A percentile compares a stretch with the other conserved stretches of the same genome.
These are phyloP conservation scores for Neodon shergylaensis DNA, from an alignment of 2,113 vertebrate genomes.

Conservation along the genomic window DNA sequence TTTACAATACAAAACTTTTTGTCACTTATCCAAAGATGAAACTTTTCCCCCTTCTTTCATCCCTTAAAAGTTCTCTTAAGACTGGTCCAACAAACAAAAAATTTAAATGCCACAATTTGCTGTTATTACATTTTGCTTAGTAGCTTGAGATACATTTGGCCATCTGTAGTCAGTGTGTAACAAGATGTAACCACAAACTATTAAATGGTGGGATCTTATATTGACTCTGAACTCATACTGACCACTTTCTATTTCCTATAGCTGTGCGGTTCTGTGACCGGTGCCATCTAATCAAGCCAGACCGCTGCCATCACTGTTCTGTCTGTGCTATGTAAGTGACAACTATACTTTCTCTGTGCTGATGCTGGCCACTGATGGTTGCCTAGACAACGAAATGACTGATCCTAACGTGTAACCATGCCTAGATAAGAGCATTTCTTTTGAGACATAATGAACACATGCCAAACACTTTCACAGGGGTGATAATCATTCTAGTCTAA, in stretches of 20 bases:
- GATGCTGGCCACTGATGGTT: conserved; percentile 12
- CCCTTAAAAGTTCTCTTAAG: conserved; percentile 19
- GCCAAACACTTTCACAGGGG: conserved; percentile 10
- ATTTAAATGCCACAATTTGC: background rate
- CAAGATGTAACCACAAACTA: conserved; percentile 2
- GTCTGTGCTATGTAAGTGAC: conserved; percentile 97
- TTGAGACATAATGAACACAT: conserved; percentile 35
- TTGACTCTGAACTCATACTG: background rate
- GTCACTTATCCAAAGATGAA: conserved; percentile 37
- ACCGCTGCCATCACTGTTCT: conserved; percentile 98
- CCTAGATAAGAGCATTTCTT: background rate
- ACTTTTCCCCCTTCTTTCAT: background rate
- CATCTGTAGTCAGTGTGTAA: conserved; percentile 9
- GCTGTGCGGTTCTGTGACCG: conserved; percentile 97
- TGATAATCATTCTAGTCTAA: conserved; percentile 60
- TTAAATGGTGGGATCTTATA: background rate
- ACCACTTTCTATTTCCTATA: conserved; percentile 81
- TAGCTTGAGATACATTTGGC: conserved; percentile 12
- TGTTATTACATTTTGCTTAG: conserved; percentile 44
- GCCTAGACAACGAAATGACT: background rate
- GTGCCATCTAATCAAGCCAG: conserved; percentile 98
- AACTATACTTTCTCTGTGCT: background rate
- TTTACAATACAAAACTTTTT: conserved; percentile 43
- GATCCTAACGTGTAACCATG: background rate
- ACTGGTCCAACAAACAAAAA: conserved; percentile 12